A percentile compares a stretch with the other conserved stretches of the same genome.
phyloP scores from a whole-genome alignment of 2,888 invertebrate genomes.

The Leptinotarsa rubiginosa region DNA sequence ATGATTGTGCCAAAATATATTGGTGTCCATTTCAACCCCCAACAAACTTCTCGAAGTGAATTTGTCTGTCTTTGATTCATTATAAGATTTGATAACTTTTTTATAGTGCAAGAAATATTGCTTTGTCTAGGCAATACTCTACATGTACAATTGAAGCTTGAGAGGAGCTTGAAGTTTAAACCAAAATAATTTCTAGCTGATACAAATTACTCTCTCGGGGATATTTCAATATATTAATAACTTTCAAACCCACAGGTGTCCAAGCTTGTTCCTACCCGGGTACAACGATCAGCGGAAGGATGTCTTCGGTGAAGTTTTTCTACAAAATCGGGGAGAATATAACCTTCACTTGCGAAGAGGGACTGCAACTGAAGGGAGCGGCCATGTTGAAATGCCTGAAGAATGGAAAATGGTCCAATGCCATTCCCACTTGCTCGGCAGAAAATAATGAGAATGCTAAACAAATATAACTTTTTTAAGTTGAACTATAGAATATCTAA shows the following conservation, averaged over 20 bases:
- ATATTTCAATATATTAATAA: background rate
- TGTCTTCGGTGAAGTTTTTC: constrained; percentile 89
- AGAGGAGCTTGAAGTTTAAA: background rate
- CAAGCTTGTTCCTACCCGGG: constrained; percentile 89
- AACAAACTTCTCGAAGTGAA: no score
- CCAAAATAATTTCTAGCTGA: background rate
- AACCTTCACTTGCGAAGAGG: constrained; percentile 85
- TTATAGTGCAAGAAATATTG: no score
- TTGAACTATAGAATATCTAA: background rate
- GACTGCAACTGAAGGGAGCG: constrained; percentile 79
- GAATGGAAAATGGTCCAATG: constrained; percentile 88
- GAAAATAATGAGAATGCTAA: constrained; percentile 38
- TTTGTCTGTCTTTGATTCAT: no score
- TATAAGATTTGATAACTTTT: no score
- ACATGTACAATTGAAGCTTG: no score
- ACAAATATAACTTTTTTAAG: constrained; percentile 38
- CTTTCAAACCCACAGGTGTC: constrained; percentile 56
- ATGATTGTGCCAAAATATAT: no score
- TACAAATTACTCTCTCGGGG: no score
- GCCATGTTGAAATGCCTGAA: constrained; percentile 83
- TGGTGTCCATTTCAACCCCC: no score
- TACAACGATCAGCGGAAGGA: constrained; percentile 85
- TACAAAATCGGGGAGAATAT: constrained; percentile 89
- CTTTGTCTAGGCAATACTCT: no score
- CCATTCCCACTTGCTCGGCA: constrained; percentile 79